A percentile compares a stretch with the other conserved stretches of the same genome.
These are phyloP conservation scores for Sepioteuthis lessoniana DNA, from an alignment of 2,888 invertebrate genomes.

Conservation along the genomic window DNA sequence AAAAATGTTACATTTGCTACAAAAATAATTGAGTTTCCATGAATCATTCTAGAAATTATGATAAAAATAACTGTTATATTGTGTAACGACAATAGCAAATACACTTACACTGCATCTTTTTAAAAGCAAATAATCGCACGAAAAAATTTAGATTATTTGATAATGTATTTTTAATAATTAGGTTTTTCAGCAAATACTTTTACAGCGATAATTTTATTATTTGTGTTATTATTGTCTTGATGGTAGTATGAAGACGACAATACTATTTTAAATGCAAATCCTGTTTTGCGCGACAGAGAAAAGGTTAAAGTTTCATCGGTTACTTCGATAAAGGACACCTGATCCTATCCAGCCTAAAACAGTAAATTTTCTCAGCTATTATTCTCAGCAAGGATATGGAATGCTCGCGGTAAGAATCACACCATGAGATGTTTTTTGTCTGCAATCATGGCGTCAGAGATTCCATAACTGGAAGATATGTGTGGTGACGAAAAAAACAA, in stretches of 20 bases:
- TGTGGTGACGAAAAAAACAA: background rate
- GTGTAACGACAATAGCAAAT: no score
- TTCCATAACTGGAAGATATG: background rate
- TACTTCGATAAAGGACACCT: background rate
- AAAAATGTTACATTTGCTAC: no score
- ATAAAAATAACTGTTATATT: no score
- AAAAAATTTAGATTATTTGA: no score
- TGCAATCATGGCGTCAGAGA: background rate
- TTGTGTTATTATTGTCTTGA: no score
- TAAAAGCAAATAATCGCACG: no score
- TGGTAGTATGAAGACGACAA: background rate
- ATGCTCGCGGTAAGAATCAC: background rate
- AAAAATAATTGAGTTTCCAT: no score
- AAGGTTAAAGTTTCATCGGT: background rate
- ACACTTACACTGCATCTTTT: no score
- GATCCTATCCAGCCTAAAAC: background rate
- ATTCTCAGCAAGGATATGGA: background rate
- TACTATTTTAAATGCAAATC: background rate
- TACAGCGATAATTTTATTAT: no score
- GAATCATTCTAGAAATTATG: no score
- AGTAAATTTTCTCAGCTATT: background rate
- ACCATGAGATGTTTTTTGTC: background rate
- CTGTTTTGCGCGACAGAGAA: background rate
- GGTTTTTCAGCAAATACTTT: no score
- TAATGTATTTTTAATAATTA: no score